These are phyloP conservation scores for Cephus pygmeus DNA, from an alignment of 2,888 invertebrate species.

Conservation along the genomic window DNA sequence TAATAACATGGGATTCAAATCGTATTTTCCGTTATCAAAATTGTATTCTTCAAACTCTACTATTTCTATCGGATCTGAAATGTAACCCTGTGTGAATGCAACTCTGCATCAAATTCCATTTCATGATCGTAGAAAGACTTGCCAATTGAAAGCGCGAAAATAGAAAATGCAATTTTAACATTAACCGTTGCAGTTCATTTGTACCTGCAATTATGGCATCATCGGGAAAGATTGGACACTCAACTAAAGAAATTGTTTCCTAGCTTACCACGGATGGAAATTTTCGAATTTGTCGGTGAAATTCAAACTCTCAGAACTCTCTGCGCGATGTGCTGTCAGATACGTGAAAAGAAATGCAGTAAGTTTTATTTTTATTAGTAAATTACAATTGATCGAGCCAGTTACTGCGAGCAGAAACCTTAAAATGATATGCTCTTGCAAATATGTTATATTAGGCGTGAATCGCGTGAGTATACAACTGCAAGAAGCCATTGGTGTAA, in stretches of 20 bases:
- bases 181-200: constrained; percentile 30
- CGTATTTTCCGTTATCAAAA: neutral
- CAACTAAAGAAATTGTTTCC: constrained; percentile 33
- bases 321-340: constrained; percentile 40
- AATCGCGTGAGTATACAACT: constrained; percentile 34
- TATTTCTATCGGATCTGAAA: too few relatives aligned
- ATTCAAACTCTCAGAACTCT: constrained; percentile 37
- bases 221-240: constrained; percentile 39
- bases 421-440: constrained; percentile 12
- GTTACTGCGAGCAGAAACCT: too few relatives aligned
- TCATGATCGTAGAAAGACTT: neutral
- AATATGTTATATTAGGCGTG: constrained; percentile 25
- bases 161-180: neutral
- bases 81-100: too few relatives aligned
- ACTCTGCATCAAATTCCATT: neutral
- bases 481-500: constrained; percentile 30
- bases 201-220: constrained; percentile 43
- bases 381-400: too few relatives aligned
- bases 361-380: constrained; percentile 16
- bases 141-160: neutral
- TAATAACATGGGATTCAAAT: neutral
- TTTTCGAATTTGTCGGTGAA: constrained; percentile 43
- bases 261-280: constrained; percentile 30
- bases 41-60: neutral
- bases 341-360: constrained; percentile 35